Base-by-base conservation (phyloP, 2,113 vertebrate species). In the Sarotherodon lohbergeri region DNA sequence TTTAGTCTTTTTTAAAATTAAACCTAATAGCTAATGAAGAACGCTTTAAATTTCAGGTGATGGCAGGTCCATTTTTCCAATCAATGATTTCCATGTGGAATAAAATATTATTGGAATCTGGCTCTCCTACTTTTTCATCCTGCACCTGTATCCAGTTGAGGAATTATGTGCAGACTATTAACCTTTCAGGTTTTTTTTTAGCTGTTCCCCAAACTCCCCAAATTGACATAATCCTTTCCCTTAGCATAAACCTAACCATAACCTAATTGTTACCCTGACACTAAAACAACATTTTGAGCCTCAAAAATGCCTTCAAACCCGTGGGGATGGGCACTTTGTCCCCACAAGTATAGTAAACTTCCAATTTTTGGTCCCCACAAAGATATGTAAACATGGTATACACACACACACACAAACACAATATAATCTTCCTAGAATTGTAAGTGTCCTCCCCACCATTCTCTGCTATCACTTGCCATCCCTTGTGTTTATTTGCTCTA, bases 401-500 rank as follows among this genome's bases (percentile, higher is more conserved):
- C 46, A 54, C 3, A 66, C 22, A 56, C 2, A 27, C 13, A 57
- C 59, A 63, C 57, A 61, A 4, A 50, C 9, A 48, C 9, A 48
- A 5, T 48, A 19, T 48, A 50, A 50, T 50, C 27, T 78, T 50
- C 46, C 71, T 78, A 50, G 24, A 32, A 78, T 32, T 78, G 46
- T 8, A 78, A 78, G 27, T 52, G 73, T 50, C 46, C 5, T 50
- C 46, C 46, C 46, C 46, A n/a, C 6, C 10, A 52, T n/a, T 52
- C 46, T 78, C 73, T 78, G 27, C 73, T 78, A 78, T 13, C 10
- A 6, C 27, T 78, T 46, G 6, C 43, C 17, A 66, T 66, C 34
- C 61, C 61, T 78, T 50, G 6, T 32, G 10, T 52, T 78, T 78
- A 34, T 78, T 78, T 78, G 24, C 73, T 52, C 46, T 52, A 32